Evolutionary conservation across 2,797 vertebrate species (phyloP), one percentile per base, ranked within the genome.

Genomic region (Pteropus rufus): DNA sequence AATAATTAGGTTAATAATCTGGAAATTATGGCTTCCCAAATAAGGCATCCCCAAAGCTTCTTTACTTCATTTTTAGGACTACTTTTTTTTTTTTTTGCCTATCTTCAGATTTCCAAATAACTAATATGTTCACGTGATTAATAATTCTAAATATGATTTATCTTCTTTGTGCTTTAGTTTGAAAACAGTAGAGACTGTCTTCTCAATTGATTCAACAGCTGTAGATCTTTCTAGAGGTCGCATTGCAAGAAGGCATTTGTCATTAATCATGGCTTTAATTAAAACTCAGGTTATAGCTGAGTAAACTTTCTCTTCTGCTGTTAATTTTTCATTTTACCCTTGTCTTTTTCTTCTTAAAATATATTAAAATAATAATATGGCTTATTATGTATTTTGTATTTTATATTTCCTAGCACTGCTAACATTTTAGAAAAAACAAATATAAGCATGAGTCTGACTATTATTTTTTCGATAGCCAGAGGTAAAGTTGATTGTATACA

Each of bases 1-100:
- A 98, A 97, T 96, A 36, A 97, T 98, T 98, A 97, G 41, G 54
- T 98, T 98, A 98, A 98, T 98, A 98, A 98, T 97, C 94, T 98
- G 97, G 95, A 98, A 98, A 98, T 94, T 96, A 97, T 96, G 67
- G 29, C 36, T 97, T 94, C 46, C 23, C 69, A 98, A 96, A 96
- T 96, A 98, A 96, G 91, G 29, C 6, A 10, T 52, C 60, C 49
- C 7, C 89, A 34, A 34, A 93, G 83, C 6, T 73, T 7, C 7
- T 93, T 87, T 72, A 97, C 14, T 95, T 98, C 86, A 89, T 11
- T 96, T 56, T 88, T 52, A 26, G 39, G 91, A 97, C 89, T 2
- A 10, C 41, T 11, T 44, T 44, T 44, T 44, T 26, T 52, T 84
- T 58, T 52, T 89, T 84, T 49, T 58, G 10, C 54, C 12, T 83